Base-by-base conservation (phyloP, 2,113 vertebrate genomes). In the Chloropsis cyanopogon region DNA sequence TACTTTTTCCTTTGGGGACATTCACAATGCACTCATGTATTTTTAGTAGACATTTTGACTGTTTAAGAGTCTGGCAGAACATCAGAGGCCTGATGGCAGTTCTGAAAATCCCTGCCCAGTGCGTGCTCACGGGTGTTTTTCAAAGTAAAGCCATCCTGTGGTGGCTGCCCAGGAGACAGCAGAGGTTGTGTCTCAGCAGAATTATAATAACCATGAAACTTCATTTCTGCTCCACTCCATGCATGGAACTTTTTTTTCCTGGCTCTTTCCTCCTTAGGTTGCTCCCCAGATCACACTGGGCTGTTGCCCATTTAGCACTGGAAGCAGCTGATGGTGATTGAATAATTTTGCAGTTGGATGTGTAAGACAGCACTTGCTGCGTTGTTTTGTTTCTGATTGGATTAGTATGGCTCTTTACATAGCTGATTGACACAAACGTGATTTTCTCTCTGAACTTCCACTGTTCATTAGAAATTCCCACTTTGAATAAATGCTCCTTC, bases 321-420 rank as follows among this genome's bases (percentile, higher is more conserved):
- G 94, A 81, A 82, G 70, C 84, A 87, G 78, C 82, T 90, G 88
- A 86, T 59, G 39, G 31, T 26, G 69, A 89, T 3, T 77, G 88
- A 87, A 42, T 78, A 41, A 77, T 91, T 95, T 89, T 84, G 88
- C 82, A 66, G 69, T 66, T 89, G 72, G 73, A 78, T 88, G 75
- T 93, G 73, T 87, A 82, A 94, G 78, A 65, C 54, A 85, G 61
- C 47, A 28, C 82, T 91, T 73, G 88, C 65, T 81, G 69, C 7
- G 25, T 20, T 80, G 61, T 46, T 87, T 77, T 69, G 37, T 44
- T 68, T 37, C 88, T 82, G 78, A 71, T 46, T 93, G 82, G 70
- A 86, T 96, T 94, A 76, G 21, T n/a, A 6, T 22, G 57, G 66
- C 79, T 85, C 65, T 95, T 90, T 82, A 68, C 70, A 31, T 28